A percentile compares a stretch with the other conserved stretches of the same genome.
phyloP scores from a whole-genome alignment of 2,113 vertebrate species.

The Scytalopus superciliaris region DNA sequence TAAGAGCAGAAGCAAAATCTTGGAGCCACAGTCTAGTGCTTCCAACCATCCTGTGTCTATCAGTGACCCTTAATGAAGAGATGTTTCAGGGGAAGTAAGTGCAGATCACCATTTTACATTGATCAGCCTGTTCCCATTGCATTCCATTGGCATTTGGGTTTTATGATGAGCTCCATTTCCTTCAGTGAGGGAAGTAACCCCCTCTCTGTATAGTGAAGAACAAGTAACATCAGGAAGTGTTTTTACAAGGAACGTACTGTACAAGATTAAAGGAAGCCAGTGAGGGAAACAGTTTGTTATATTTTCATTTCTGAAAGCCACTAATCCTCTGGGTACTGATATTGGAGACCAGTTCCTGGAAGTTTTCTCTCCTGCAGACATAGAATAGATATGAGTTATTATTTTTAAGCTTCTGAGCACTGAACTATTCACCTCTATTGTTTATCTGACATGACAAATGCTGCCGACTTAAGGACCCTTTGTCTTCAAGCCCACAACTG shows the following conservation, averaged over 20 bases:
- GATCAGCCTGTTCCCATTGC: slow-evolving; percentile 27
- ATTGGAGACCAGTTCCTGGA: slow-evolving; percentile 63
- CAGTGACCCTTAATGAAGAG: neutral
- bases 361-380: slow-evolving; percentile 65
- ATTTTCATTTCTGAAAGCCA: slow-evolving; percentile 69
- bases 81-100: neutral
- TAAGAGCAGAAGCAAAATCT: neutral
- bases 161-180: slow-evolving; percentile 37
- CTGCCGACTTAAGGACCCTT: slow-evolving; percentile 48
- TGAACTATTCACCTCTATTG: slow-evolving; percentile 68
- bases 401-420: slow-evolving; percentile 68
- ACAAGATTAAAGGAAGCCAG: slow-evolving; percentile 60
- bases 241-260: slow-evolving; percentile 29
- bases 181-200: slow-evolving; percentile 11
- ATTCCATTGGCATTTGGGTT: slow-evolving; percentile 1
- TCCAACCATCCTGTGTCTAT: neutral
- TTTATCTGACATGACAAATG: slow-evolving; percentile 69
- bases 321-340: slow-evolving; percentile 66
- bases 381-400: slow-evolving; percentile 67
- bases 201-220: slow-evolving; percentile 12
- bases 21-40: neutral
- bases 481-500: slow-evolving; percentile 46
- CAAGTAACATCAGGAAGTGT: slow-evolving; percentile 46
- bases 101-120: neutral
- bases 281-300: slow-evolving; percentile 56